Evolutionary conservation across 2,888 invertebrate genomes (phyloP).

Genomic region (Pristionchus mayeri): DNA sequence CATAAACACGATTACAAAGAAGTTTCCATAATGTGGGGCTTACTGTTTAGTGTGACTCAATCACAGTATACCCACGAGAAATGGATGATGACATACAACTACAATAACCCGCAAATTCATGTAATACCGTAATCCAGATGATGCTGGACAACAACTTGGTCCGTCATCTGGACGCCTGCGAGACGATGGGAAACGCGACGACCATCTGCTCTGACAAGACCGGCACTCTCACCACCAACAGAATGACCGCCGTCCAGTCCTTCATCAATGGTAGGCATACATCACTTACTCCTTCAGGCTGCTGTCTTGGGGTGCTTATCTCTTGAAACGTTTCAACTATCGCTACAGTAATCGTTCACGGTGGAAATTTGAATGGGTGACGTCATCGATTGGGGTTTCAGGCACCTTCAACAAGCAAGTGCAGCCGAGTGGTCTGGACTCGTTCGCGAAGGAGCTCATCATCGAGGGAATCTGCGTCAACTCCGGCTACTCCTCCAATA

Average conservation of each 20-base stretch:
- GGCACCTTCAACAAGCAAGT: constrained; percentile 62
- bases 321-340: too few relatives aligned
- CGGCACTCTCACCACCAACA: constrained; percentile 80
- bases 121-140: constrained; percentile 76
- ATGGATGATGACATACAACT: too few relatives aligned
- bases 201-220: constrained; percentile 80
- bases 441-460: constrained; percentile 79
- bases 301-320: too few relatives aligned
- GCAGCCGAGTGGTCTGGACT: constrained; percentile 55
- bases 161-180: constrained; percentile 80
- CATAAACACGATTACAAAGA: too few relatives aligned
- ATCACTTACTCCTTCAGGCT: too few relatives aligned
- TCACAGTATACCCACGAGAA: too few relatives aligned
- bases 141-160: constrained; percentile 80
- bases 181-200: constrained; percentile 81
- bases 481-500: constrained; percentile 63
- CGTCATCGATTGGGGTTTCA: constrained; percentile 48
- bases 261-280: constrained; percentile 66
- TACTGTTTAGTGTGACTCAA: too few relatives aligned
- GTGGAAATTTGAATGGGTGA: not conserved
- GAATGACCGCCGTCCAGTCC: constrained; percentile 82
- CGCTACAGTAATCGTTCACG: not conserved
- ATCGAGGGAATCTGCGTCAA: constrained; percentile 85
- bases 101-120: too few relatives aligned
- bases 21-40: too few relatives aligned